Conservation (phyloP, 30 jellyfish, hydroid and myxozoan genomes). For the Chrysaora quinquecirrha region DNA sequence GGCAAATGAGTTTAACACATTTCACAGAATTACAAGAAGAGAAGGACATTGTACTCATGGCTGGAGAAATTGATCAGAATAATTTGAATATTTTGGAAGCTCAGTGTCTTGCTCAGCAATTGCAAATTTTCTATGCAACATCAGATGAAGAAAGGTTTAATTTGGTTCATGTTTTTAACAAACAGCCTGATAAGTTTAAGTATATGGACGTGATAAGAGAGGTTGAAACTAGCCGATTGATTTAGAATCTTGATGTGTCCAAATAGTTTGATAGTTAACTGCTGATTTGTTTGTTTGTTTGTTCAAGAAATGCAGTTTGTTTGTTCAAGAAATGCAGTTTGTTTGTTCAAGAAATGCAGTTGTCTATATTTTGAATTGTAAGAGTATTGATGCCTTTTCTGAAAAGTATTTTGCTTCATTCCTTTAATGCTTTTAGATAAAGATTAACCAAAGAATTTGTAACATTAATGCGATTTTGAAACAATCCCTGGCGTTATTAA, state of each 20-base stretch:
- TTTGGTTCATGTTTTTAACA: slow-evolving; percentile 74
- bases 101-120: slow-evolving; percentile 92
- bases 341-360: too few relatives aligned
- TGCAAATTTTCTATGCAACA: slow-evolving; percentile 85
- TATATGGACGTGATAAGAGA: slow-evolving; percentile 86
- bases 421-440: too few relatives aligned
- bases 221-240: slow-evolving; percentile 82
- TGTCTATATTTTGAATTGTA: too few relatives aligned
- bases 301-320: too few relatives aligned
- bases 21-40: slow-evolving; percentile 83
- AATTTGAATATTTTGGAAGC: slow-evolving; percentile 76
- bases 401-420: too few relatives aligned
- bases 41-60: slow-evolving; percentile 83
- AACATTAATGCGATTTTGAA: too few relatives aligned
- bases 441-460: too few relatives aligned
- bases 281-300: not conserved
- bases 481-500: too few relatives aligned
- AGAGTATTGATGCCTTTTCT: too few relatives aligned
- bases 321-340: too few relatives aligned
- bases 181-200: slow-evolving; percentile 75
- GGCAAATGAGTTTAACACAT: slow-evolving; percentile 84
- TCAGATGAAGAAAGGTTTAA: slow-evolving; percentile 75
- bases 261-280: not conserved
- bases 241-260: slow-evolving; percentile 19
- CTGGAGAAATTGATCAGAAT: slow-evolving; percentile 73